Conservation (phyloP, 2,113 vertebrate species). For the Alethe castanea region DNA sequence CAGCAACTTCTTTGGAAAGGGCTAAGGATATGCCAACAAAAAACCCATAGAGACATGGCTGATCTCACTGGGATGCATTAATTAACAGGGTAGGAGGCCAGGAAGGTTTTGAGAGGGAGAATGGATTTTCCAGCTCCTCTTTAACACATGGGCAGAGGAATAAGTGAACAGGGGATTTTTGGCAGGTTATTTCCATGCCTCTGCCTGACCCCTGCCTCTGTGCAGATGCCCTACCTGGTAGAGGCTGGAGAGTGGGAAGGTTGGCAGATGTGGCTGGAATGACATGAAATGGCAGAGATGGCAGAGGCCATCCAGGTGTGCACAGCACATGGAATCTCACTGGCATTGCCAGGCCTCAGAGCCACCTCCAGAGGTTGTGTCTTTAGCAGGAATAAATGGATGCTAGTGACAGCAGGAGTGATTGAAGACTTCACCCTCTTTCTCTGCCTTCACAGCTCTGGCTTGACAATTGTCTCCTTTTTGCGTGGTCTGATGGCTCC, state of each 20-base stretch:
- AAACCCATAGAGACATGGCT: not conserved
- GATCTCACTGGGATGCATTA: not conserved
- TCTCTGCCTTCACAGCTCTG: not conserved
- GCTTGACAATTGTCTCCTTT: not conserved
- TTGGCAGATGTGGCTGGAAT: not conserved
- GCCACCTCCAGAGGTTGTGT: not conserved
- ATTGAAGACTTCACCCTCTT: not conserved
- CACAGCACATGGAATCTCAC: not conserved
- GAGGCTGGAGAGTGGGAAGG: rapidly evolving
- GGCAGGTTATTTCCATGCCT: not conserved
- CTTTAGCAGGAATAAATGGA: not conserved
- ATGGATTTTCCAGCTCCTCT: not conserved
- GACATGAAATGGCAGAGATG: not conserved
- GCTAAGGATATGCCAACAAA: not conserved
- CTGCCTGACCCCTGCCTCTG: not conserved
- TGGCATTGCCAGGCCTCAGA: not conserved
- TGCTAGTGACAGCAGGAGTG: rapidly evolving
- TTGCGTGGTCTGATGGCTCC: not conserved
- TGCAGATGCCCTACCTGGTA: not conserved
- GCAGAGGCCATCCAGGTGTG: not conserved
- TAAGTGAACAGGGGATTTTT: not conserved
- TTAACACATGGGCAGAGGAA: not conserved
- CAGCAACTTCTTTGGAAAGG: not conserved
- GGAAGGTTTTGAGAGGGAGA: not conserved
- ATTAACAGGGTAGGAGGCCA: not conserved